phyloP scores from a whole-genome alignment of 92 coral and sea anemone genomes.

The Zoanthus sociatus region DNA sequence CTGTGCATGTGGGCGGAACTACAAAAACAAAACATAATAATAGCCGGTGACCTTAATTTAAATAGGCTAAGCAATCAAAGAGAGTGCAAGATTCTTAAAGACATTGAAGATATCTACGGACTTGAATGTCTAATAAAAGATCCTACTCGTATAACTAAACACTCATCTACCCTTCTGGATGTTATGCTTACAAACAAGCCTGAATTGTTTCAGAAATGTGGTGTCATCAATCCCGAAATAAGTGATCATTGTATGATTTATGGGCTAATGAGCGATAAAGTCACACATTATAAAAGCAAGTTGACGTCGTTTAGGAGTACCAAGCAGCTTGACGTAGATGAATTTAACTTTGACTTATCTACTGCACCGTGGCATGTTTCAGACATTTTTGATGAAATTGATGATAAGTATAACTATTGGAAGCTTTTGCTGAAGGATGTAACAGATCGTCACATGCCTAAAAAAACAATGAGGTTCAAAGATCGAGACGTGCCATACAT shows the following conservation, averaged over 20 bases:
- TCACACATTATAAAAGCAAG: neutral
- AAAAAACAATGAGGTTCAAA: neutral
- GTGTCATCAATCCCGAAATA: conserved; percentile 25
- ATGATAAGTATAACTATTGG: neutral
- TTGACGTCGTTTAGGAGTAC: neutral
- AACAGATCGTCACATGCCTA: neutral
- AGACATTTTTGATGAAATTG: neutral
- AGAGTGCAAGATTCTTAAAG: conserved; percentile 42
- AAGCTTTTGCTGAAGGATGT: neutral
- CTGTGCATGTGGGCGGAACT: conserved; percentile 29
- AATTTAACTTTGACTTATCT: neutral
- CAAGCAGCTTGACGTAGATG: neutral
- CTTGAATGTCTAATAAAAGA: neutral
- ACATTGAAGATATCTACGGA: neutral
- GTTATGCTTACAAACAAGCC: neutral
- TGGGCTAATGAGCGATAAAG: conserved; percentile 28
- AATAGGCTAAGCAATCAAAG: conserved; percentile 19
- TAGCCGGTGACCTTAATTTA: conserved; percentile 48
- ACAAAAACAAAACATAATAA: conserved; percentile 16
- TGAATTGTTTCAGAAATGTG: conserved; percentile 22
- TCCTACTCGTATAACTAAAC: neutral
- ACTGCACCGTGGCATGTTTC: neutral
- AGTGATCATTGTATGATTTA: conserved; percentile 32
- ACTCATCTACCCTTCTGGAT: neutral
- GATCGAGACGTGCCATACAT: neutral